These are phyloP conservation scores for Platysteira castanea DNA, from an alignment of 2,113 vertebrate genomes.

Conservation along the genomic window DNA sequence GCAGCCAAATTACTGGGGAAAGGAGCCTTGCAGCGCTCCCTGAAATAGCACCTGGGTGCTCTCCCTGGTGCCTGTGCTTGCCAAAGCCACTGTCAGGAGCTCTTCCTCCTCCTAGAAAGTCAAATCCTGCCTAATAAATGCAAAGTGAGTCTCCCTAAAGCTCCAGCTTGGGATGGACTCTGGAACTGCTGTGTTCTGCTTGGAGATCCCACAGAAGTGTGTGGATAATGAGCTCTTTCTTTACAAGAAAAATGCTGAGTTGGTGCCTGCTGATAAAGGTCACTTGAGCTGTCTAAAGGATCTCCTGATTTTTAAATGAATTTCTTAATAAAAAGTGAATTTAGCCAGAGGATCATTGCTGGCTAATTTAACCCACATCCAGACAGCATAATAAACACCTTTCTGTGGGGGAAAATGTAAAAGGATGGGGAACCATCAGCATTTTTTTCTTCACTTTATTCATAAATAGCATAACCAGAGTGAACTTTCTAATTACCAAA, in stretches of 20 bases:
- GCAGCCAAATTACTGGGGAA: background rate
- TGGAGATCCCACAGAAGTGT: background rate
- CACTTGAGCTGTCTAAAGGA: background rate
- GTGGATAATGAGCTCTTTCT: background rate
- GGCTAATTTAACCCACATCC: background rate
- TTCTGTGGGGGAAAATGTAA: background rate
- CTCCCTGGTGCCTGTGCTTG: background rate
- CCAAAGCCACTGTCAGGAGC: background rate
- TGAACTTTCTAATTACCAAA: too few species aligned
- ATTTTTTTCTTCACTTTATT: background rate
- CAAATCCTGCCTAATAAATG: background rate
- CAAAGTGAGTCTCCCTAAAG: background rate
- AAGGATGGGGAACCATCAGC: background rate
- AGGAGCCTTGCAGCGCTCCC: background rate
- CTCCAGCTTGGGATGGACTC: background rate
- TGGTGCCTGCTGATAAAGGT: constrained; percentile 1
- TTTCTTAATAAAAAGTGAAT: background rate
- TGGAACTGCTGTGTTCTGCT: background rate
- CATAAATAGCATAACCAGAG: background rate
- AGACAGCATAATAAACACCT: background rate
- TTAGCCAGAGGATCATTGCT: background rate
- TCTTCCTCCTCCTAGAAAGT: background rate
- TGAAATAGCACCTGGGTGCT: background rate
- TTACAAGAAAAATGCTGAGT: background rate
- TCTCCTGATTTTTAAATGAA: background rate